Base-by-base conservation (phyloP, 2,113 vertebrate genomes). In the Neogobius melanostomus region DNA sequence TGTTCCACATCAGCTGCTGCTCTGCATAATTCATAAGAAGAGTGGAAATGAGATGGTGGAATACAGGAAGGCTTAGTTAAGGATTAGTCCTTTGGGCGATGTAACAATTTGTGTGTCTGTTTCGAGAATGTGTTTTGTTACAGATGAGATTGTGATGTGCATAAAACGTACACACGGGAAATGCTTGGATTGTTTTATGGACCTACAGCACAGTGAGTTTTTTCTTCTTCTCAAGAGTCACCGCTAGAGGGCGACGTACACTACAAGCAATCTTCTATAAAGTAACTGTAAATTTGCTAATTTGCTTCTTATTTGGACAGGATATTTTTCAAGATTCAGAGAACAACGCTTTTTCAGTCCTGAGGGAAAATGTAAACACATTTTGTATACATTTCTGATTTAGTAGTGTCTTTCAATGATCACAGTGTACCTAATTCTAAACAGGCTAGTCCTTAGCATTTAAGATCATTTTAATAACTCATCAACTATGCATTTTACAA, bases 1-100 rank as follows among this genome's bases (percentile, higher is more conserved):
- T 82, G 71, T 79, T 71, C 80, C 63, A 82, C 81, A 81, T 89
- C 87, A 85, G 82, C 87, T 78, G 82, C 76, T 79, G 9, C 28
- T 0, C 75, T 88, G 81, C 72, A 86, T 84, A 84, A 88, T 86
- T 85, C 66, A 89, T 79, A 59, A 45, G 7, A 14, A 2, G 51
- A 64, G 71, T 72, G 75, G 51, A 76, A 82, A 81, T 66, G 71
- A 84, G 70, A 56, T 48, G 77, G 74, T 0, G 5, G 68, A 84
- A 64, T 60, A 53, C 56, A 43, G 64, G 73, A 74, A 71, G 51
- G 77, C 60, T 77, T 67, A 68, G 60, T 80, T 72, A 46, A 71
- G 53, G 15, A 64, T 49, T 67, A 48, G 74, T 63, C 69, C 65
- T 72, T 62, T 56, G 64, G 12, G 47, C 21, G 49, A 17, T 7